Conservation (phyloP, 2,888 invertebrate genomes). For the Dicyrtomina minuta region DNA sequence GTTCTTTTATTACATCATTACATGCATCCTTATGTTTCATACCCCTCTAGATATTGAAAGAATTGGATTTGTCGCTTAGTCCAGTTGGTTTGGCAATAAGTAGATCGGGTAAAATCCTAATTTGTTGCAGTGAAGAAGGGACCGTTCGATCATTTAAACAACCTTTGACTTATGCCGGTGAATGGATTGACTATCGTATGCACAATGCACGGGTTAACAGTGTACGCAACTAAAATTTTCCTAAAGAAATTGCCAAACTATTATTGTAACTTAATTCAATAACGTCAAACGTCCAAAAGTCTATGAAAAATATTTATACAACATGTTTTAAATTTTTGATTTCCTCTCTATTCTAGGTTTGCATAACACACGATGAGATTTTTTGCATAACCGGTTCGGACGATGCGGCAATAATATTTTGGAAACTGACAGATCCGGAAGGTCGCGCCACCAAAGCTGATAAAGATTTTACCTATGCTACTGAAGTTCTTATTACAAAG, state of each 20-base stretch:
- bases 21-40: not conserved
- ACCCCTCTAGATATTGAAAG: slow-evolving; percentile 51
- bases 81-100: slow-evolving; percentile 69
- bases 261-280: too few relatives aligned
- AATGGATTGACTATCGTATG: slow-evolving; percentile 61
- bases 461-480: slow-evolving; percentile 73
- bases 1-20: not conserved
- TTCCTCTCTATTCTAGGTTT: slow-evolving; percentile 37
- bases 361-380: slow-evolving; percentile 53
- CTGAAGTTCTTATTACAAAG: slow-evolving; percentile 79
- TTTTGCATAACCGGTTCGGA: slow-evolving; percentile 68
- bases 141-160: slow-evolving; percentile 74
- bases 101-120: slow-evolving; percentile 77
- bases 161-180: slow-evolving; percentile 69
- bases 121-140: slow-evolving; percentile 76
- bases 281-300: too few relatives aligned
- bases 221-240: slow-evolving; percentile 56
- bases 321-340: too few relatives aligned
- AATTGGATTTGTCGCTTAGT: slow-evolving; percentile 55
- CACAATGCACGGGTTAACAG: slow-evolving; percentile 61
- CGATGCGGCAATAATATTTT: slow-evolving; percentile 79
- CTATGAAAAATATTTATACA: too few relatives aligned
- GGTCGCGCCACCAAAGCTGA: slow-evolving; percentile 70
- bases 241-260: too few relatives aligned
- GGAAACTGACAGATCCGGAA: slow-evolving; percentile 76